Evolutionary conservation across 1,140 invertebrate genomes (phyloP).

Genomic region (Sycophila sp.): DNA sequence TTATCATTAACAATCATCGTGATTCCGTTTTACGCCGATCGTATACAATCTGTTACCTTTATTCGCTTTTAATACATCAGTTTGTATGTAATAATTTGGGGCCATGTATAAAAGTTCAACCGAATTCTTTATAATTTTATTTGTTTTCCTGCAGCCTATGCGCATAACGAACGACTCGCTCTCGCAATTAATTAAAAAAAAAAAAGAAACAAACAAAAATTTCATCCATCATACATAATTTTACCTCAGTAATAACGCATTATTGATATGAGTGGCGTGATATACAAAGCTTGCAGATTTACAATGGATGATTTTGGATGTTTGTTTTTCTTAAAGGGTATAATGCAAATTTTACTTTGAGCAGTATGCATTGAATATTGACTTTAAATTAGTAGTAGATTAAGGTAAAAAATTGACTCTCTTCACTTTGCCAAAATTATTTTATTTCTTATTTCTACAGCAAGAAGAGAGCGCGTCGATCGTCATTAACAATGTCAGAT

Average conservation of each 20-base stretch:
- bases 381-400: too few species aligned
- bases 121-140: slow-evolving; percentile 11
- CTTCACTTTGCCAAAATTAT: too few species aligned
- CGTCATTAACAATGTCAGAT: not conserved
- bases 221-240: not conserved
- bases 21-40: not conserved
- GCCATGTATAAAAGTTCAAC: slow-evolving; percentile 26
- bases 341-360: too few species aligned
- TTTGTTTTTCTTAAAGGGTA: too few species aligned
- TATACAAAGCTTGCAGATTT: too few species aligned
- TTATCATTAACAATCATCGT: slow-evolving; percentile 24
- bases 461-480: slow-evolving; percentile 5
- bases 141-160: not conserved
- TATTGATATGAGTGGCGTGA: not conserved
- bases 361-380: too few species aligned
- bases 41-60: too few species aligned
- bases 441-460: not conserved
- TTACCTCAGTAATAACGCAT: not conserved
- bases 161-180: not conserved
- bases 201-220: not conserved
- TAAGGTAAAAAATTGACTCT: too few species aligned
- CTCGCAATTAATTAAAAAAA: too few species aligned
- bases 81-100: slow-evolving; percentile 5
- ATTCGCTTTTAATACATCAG: not conserved
- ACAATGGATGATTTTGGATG: too few species aligned